Conservation (phyloP, 2,113 vertebrate genomes). For the Thalassarche chlororhynchos region DNA sequence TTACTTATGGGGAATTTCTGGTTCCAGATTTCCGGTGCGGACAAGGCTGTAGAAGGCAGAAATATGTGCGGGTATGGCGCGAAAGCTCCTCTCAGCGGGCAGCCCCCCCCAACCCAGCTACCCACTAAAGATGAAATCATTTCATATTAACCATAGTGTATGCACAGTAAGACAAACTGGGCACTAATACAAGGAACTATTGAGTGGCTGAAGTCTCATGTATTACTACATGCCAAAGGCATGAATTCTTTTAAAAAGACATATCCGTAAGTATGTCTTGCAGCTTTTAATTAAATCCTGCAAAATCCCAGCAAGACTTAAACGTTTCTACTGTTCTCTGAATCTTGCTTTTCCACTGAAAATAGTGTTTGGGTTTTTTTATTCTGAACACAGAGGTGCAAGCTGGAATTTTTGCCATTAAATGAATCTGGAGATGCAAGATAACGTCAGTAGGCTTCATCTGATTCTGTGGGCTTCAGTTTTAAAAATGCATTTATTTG, state of each 20-base stretch:
- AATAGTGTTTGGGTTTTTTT: not conserved
- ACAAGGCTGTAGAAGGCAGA: not conserved
- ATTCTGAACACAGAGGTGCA: not conserved
- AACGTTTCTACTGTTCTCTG: not conserved
- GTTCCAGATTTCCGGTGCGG: not conserved
- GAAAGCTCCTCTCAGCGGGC: not conserved
- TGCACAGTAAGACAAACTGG: not conserved
- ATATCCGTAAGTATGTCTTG: not conserved
- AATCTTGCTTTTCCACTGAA: not conserved
- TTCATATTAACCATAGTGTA: not conserved
- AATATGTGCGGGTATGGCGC: not conserved
- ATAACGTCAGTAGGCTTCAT: not conserved
- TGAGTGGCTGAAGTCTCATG: not conserved
- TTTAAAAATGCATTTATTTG: not conserved
- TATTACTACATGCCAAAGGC: not conserved
- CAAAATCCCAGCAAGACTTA: not conserved
- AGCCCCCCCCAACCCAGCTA: not conserved
- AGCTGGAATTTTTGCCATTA: not conserved
- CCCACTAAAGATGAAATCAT: not conserved
- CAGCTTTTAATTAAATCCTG: conserved; percentile 25
- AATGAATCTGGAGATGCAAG: not conserved
- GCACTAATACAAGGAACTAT: not conserved
- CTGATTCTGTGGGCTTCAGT: not conserved
- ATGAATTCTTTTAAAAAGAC: not conserved
- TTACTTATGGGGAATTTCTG: not conserved